A percentile compares a stretch with the other conserved stretches of the same genome.
phyloP scores from a whole-genome alignment of 2,113 vertebrate species.

The Xenopus borealis region DNA sequence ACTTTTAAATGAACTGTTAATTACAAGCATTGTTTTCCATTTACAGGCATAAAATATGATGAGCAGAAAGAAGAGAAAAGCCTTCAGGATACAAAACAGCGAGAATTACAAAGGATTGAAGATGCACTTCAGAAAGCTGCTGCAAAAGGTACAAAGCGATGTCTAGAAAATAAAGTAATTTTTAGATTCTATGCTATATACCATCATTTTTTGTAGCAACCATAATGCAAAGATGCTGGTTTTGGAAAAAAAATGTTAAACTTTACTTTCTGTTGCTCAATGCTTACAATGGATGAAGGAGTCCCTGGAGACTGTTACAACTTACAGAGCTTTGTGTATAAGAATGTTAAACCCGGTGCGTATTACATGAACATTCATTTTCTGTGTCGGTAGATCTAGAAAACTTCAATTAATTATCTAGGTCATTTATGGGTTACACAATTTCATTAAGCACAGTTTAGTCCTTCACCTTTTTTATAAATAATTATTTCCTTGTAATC shows the following conservation, averaged over 20 bases:
- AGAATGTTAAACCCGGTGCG: constrained; percentile 82
- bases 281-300: constrained; percentile 73
- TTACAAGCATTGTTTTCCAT: neutral
- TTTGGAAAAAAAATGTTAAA: constrained; percentile 14
- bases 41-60: constrained; percentile 86
- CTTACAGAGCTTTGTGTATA: constrained; percentile 87
- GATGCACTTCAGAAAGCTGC: constrained; percentile 83
- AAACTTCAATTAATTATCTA: too few relatives aligned
- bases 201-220: too few relatives aligned
- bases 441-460: too few relatives aligned
- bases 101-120: constrained; percentile 86
- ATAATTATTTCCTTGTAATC: too few relatives aligned
- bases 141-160: constrained; percentile 74
- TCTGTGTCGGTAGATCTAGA: neutral
- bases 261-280: constrained; percentile 62
- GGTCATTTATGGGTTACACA: too few relatives aligned
- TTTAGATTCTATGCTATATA: too few relatives aligned
- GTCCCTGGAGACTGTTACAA: constrained; percentile 76
- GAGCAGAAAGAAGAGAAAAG: constrained; percentile 87
- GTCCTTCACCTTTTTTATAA: too few relatives aligned
- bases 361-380: constrained; percentile 58
- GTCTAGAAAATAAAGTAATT: neutral
- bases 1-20: too few relatives aligned
- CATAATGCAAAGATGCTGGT: neutral
- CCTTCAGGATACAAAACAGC: constrained; percentile 87